Evolutionary conservation across 2,113 vertebrate genomes (phyloP), one percentile per base, ranked within the genome.

Genomic region (Elephantulus edwardii): DNA sequence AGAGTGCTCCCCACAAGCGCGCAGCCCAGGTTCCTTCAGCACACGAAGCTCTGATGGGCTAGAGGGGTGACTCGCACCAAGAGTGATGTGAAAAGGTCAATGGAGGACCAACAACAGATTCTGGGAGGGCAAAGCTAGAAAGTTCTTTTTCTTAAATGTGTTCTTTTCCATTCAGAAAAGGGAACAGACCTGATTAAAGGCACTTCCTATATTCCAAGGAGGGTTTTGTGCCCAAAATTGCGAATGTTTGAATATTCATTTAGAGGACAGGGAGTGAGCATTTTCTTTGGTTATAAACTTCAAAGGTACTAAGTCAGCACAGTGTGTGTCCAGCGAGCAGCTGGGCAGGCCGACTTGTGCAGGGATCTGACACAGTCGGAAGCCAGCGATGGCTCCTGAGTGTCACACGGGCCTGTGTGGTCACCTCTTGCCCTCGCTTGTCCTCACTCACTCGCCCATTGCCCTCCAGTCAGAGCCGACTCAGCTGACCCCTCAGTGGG

Each of bases 1-100:
- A 81, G 89, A 88, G 72, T 46, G 40, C 93, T 84, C 88, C 62
- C 95, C 92, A 89, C 88, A 74, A 90, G 90, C 74, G 81, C 96
- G 70, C 91, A 92, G 79, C 85, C 86, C 91, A 94, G 84, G 76
- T 92, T 84, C 93, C 44, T 14, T 80, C 62, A 90, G 90, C 80
- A 92, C 91, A 64, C 93, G 86, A 62, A 91, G 70, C 12, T 66
- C 68, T 86, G 86, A 78, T 5, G 1, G 66, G 83, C 26, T 26
- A 52, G 40, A 83, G 68, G 60, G 44, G 56, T 24, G 50, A 58
- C 60, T n/a, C 8, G 66, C 19, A 58, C 30, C 38, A n/a, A 35
- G 42, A 19, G 50, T 50, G n/a, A 58, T 42, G n/a, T 16, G 68
- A 58, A 40, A 71, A 87, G 74, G 40, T 40, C 11, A 40, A 9